Conservation (phyloP, 2,888 invertebrate species). For the Andrena praecox region DNA sequence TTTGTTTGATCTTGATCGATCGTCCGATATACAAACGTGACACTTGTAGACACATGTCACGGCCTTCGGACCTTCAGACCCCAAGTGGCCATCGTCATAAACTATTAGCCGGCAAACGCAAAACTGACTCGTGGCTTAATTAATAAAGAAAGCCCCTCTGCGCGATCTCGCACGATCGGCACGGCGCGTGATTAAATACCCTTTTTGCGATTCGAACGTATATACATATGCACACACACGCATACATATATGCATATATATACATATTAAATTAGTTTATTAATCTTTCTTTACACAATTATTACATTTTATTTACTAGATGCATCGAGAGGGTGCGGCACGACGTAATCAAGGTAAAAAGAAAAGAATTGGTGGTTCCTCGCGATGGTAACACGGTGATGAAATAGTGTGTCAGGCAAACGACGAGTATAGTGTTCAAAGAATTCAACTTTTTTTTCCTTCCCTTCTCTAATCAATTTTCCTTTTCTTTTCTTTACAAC, state of each 20-base stretch:
- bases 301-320: slow-evolving; percentile 78
- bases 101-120: slow-evolving; percentile 21
- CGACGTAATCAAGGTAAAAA: slow-evolving; percentile 69
- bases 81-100: neutral
- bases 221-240: slow-evolving; percentile 62
- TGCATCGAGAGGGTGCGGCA: slow-evolving; percentile 68
- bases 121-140: slow-evolving; percentile 4
- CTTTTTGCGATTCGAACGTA: slow-evolving; percentile 52
- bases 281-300: slow-evolving; percentile 78
- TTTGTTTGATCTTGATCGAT: neutral
- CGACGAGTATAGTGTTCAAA: slow-evolving; percentile 62
- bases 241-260: slow-evolving; percentile 71
- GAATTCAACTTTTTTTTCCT: slow-evolving; percentile 55
- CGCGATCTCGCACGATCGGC: slow-evolving; percentile 20
- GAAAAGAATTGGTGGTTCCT: slow-evolving; percentile 65
- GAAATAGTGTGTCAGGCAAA: slow-evolving; percentile 69
- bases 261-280: slow-evolving; percentile 76
- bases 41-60: neutral
- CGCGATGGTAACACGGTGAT: slow-evolving; percentile 68
- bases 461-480: slow-evolving; percentile 58
- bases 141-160: slow-evolving; percentile 28
- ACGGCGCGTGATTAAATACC: slow-evolving; percentile 40
- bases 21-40: neutral
- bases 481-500: slow-evolving; percentile 73
- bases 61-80: neutral